A percentile compares a stretch with the other conserved stretches of the same genome.
Conservation (phyloP, 2,113 vertebrate genomes). For the Prionailurus bengalensis region DNA sequence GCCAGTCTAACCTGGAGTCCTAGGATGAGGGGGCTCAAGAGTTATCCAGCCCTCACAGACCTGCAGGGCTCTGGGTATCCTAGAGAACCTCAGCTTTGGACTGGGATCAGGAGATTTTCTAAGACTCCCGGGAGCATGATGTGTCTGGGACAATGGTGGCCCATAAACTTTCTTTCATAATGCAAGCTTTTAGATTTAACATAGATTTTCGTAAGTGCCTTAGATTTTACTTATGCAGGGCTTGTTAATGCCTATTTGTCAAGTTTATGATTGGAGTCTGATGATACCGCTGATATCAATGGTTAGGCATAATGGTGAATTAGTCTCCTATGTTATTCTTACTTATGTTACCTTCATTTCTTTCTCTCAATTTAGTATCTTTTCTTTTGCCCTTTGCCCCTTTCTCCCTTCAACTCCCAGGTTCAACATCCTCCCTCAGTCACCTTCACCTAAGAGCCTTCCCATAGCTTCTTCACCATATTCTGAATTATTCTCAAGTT, state of each 20-base stretch:
- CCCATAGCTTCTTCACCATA: not conserved
- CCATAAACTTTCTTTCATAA: not conserved
- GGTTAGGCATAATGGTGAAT: not conserved
- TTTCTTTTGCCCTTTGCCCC: not conserved
- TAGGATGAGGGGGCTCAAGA: not conserved
- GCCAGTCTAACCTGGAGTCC: not conserved
- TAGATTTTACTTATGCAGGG: not conserved
- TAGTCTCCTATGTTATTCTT: not conserved
- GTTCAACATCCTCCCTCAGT: not conserved
- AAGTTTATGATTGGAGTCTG: not conserved
- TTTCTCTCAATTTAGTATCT: not conserved
- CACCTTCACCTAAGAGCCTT: not conserved
- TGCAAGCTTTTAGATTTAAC: not conserved
- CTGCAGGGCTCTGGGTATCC: not conserved
- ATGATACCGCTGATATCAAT: not conserved
- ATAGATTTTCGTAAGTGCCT: not conserved
- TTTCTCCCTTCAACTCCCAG: not conserved
- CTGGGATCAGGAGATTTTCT: not conserved
- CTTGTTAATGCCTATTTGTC: not conserved
- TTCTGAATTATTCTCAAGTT: not conserved
- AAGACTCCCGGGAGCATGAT: not conserved
- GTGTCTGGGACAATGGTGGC: not conserved
- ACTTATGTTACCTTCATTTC: not conserved
- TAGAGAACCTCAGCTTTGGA: not conserved
- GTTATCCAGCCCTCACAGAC: not conserved